These are phyloP conservation scores for Zhengitettix transpicula DNA, from an alignment of 2,888 invertebrate species.

Conservation along the genomic window DNA sequence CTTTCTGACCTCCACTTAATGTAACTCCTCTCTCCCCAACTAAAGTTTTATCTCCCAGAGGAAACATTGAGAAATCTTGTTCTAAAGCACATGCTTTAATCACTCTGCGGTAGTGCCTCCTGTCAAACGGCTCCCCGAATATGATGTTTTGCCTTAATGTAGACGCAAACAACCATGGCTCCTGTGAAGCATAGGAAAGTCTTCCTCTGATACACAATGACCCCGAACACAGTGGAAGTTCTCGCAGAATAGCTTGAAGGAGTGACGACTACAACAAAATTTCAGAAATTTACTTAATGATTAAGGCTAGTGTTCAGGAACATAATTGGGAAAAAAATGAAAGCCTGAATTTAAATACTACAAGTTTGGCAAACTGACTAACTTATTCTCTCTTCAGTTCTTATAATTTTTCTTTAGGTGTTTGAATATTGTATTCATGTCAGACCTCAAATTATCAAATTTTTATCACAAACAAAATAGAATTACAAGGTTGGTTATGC, in stretches of 20 bases:
- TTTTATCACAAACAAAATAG: no score
- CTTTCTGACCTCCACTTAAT: slow-evolving; percentile 65
- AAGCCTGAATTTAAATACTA: no score
- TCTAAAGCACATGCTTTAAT: slow-evolving; percentile 44
- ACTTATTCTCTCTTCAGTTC: no score
- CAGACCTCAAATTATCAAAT: no score
- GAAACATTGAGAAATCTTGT: slow-evolving; percentile 51
- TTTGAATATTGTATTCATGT: no score
- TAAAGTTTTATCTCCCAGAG: slow-evolving; percentile 52
- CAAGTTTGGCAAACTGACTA: no score
- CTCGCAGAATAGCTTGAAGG: slow-evolving; percentile 53
- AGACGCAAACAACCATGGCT: slow-evolving; percentile 60
- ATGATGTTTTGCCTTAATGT: slow-evolving; percentile 63
- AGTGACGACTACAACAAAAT: slow-evolving; percentile 32
- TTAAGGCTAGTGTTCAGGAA: no score
- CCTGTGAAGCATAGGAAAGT: slow-evolving; percentile 56
- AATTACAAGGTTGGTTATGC: no score
- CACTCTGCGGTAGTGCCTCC: slow-evolving; percentile 30
- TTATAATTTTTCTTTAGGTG: no score
- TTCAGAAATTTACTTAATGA: no score
- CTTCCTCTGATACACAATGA: slow-evolving; percentile 40
- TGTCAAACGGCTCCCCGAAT: slow-evolving; percentile 49
- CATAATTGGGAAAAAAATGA: no score
- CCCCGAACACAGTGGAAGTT: slow-evolving; percentile 45
- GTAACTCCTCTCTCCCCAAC: slow-evolving; percentile 64